These are phyloP conservation scores for Holocentrus rufus DNA, from an alignment of 2,797 vertebrate genomes.

Conservation along the genomic window DNA sequence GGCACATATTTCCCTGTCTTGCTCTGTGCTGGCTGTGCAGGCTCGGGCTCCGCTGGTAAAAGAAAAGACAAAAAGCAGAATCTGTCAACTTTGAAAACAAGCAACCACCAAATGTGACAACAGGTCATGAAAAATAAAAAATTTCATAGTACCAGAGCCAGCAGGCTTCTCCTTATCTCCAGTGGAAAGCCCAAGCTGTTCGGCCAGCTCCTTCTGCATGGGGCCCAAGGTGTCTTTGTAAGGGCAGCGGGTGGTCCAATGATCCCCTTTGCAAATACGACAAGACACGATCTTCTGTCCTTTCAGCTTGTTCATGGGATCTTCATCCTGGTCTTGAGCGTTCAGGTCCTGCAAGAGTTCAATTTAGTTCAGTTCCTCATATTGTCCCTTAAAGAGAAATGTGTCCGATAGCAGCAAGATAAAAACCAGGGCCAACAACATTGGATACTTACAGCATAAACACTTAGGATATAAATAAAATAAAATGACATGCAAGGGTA, in stretches of 20 bases:
- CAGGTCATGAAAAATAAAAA: not conserved
- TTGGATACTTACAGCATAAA: no score
- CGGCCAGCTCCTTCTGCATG: conserved; percentile 98
- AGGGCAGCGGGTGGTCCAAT: conserved; percentile 98
- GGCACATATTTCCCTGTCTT: conserved; percentile 97
- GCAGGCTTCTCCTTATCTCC: conserved; percentile 92
- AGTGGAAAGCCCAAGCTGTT: conserved; percentile 93
- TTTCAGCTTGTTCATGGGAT: conserved; percentile 98
- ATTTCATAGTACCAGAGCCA: conserved; percentile 72
- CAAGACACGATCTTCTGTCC: conserved; percentile 98
- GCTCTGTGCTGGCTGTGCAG: conserved; percentile 87
- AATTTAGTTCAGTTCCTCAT: no score
- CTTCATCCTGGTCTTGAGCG: conserved; percentile 92
- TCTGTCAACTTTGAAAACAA: not conserved
- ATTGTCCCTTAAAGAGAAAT: no score
- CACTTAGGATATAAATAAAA: no score
- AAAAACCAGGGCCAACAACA: no score
- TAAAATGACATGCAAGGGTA: not conserved
- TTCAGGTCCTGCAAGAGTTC: conserved; percentile 87
- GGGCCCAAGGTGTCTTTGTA: conserved; percentile 98
- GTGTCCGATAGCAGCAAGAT: no score
- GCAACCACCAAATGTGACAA: not conserved
- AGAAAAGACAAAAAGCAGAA: not conserved
- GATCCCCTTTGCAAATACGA: conserved; percentile 97
- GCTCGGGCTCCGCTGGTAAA: conserved; percentile 86